A percentile compares a stretch with the other conserved stretches of the same genome.
Evolutionary conservation across 2,888 invertebrate genomes (phyloP).

Genomic region (Meteorus colon): DNA sequence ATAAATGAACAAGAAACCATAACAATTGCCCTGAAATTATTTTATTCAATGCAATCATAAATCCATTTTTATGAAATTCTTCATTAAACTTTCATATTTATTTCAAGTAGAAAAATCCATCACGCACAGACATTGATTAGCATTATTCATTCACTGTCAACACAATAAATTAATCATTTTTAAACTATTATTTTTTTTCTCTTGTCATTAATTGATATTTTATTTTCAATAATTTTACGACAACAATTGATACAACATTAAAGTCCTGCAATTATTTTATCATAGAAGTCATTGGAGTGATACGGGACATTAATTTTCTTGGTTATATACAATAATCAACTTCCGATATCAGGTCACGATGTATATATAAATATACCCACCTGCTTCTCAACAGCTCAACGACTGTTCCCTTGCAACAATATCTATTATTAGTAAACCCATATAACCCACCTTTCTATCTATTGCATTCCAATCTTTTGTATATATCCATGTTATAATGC

Average conservation of each 20-base stretch:
- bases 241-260: not conserved
- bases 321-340: constrained; percentile 15
- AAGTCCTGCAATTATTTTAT: not conserved
- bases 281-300: not conserved
- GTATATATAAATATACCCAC: constrained; percentile 40
- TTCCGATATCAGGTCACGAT: constrained; percentile 43
- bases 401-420: not conserved
- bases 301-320: constrained; percentile 16
- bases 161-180: not conserved
- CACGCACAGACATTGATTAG: too few relatives aligned
- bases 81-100: too few relatives aligned
- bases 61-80: too few relatives aligned
- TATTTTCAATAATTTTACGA: not conserved
- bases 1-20: constrained; percentile 22
- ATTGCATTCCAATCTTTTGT: constrained; percentile 20
- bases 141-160: not conserved
- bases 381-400: constrained; percentile 41
- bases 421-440: constrained; percentile 38
- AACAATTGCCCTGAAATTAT: constrained; percentile 40
- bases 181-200: not conserved
- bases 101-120: too few relatives aligned
- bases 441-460: constrained; percentile 37
- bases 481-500: constrained; percentile 3
- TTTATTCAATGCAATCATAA: too few relatives aligned
- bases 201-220: not conserved